Evolutionary conservation across 2,113 vertebrate genomes (phyloP).

Genomic region (Corydoras sp.): DNA sequence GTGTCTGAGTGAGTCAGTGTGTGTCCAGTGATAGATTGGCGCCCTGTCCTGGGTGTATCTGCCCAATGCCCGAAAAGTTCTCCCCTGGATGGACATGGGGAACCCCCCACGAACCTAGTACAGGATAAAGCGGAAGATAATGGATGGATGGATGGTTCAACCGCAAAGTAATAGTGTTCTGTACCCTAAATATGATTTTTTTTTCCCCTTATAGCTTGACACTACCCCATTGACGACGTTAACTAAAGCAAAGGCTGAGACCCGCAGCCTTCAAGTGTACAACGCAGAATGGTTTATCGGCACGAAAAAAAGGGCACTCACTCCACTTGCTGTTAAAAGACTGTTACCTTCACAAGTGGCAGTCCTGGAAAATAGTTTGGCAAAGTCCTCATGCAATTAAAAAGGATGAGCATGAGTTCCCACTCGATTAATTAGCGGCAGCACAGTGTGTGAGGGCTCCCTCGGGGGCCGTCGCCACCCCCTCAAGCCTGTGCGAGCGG

Average conservation of each 20-base stretch:
- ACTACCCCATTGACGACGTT: conserved; percentile 46
- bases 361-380: conserved; percentile 58
- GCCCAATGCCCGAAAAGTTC: too few species aligned
- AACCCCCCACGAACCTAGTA: too few species aligned
- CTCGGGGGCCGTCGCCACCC: conserved; percentile 53
- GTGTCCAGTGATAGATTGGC: too few species aligned
- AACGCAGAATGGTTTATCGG: conserved; percentile 46
- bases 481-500: conserved; percentile 64
- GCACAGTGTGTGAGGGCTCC: conserved; percentile 54
- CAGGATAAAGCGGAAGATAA: too few species aligned
- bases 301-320: conserved; percentile 51
- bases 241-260: conserved; percentile 49
- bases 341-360: conserved; percentile 72
- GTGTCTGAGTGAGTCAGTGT: too few species aligned
- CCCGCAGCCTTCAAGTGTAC: conserved; percentile 60
- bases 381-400: conserved; percentile 63
- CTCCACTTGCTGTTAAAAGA: conserved; percentile 72
- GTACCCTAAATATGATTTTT: too few species aligned
- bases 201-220: not conserved
- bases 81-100: too few species aligned
- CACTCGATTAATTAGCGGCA: conserved; percentile 66
- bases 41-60: too few species aligned
- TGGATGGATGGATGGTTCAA: too few species aligned
- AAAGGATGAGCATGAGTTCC: conserved; percentile 51
- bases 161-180: too few species aligned